Evolutionary conservation across 1,140 invertebrate species (phyloP).

Genomic region (Diachasma alloeum): DNA sequence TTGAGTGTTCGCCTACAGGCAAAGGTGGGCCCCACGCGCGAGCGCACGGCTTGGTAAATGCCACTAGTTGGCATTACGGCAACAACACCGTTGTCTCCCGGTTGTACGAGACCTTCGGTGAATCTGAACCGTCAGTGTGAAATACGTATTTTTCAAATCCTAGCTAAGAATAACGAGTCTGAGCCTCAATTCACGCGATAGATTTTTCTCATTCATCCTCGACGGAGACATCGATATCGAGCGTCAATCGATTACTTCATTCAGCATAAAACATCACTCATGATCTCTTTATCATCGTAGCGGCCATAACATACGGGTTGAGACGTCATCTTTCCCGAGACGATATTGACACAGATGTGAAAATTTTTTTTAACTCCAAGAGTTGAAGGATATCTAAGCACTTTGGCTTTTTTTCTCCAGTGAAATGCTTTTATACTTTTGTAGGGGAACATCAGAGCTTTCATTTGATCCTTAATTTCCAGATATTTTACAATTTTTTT

Average conservation of each 20-base stretch:
- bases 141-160: background rate
- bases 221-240: too few species aligned
- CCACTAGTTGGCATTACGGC: slow-evolving; percentile 65
- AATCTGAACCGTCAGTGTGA: slow-evolving; percentile 25
- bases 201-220: too few species aligned
- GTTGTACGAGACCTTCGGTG: slow-evolving; percentile 56
- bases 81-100: slow-evolving; percentile 30
- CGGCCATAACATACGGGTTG: background rate
- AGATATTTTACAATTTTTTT: too few species aligned
- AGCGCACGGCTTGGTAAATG: slow-evolving; percentile 49
- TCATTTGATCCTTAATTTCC: too few species aligned
- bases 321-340: background rate
- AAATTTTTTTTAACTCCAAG: background rate
- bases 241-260: background rate
- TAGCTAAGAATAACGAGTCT: background rate
- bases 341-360: background rate
- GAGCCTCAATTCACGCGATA: too few species aligned
- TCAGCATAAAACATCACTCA: background rate
- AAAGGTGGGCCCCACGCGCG: slow-evolving; percentile 16
- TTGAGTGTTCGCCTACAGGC: background rate
- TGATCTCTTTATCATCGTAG: background rate
- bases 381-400: background rate
- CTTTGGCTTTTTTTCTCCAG: too few species aligned
- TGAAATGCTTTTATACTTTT: too few species aligned
- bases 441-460: too few species aligned